Percentiles rank a stretch among this genome's conserved stretches.
Conservation (phyloP, 2,113 vertebrate species). For the Nothoprocta perdicaria region DNA sequence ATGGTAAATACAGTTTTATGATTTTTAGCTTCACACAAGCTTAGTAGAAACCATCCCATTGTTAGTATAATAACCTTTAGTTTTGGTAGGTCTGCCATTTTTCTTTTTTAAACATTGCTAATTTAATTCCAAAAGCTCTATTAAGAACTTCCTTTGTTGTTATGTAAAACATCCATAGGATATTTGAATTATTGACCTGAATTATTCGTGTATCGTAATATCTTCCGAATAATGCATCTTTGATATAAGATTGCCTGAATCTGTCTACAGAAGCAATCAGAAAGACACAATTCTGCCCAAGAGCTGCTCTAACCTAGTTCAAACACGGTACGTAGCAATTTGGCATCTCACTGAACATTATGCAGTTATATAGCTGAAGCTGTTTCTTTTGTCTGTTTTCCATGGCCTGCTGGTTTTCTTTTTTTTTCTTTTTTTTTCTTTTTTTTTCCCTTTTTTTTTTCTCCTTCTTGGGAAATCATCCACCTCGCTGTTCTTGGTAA, state of each 20-base stretch:
- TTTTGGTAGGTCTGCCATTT: not conserved
- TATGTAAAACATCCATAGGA: not conserved
- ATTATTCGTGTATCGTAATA: not conserved
- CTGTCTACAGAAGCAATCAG: not conserved
- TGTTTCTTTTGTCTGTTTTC: not conserved
- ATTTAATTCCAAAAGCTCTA: not conserved
- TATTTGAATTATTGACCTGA: not conserved
- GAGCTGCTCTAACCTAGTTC: not conserved
- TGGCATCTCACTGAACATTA: not conserved
- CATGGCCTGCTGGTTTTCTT: not conserved
- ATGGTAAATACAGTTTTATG: not conserved
- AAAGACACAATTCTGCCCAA: not conserved
- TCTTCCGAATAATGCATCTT: slow-evolving; percentile 1
- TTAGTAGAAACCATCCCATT: not conserved
- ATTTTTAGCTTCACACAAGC: not conserved
- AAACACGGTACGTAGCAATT: not conserved
- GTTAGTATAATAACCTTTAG: not conserved
- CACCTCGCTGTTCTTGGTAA: not conserved
- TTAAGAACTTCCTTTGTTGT: not conserved
- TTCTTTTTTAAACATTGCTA: not conserved
- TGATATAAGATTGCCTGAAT: slow-evolving; percentile 1
- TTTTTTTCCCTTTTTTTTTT: too few relatives aligned
- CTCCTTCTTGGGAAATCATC: not conserved
- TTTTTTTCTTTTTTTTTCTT: not conserved
- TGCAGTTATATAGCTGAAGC: not conserved